Base-by-base conservation (phyloP, 2,888 invertebrate species). In the Heliconius hortense region DNA sequence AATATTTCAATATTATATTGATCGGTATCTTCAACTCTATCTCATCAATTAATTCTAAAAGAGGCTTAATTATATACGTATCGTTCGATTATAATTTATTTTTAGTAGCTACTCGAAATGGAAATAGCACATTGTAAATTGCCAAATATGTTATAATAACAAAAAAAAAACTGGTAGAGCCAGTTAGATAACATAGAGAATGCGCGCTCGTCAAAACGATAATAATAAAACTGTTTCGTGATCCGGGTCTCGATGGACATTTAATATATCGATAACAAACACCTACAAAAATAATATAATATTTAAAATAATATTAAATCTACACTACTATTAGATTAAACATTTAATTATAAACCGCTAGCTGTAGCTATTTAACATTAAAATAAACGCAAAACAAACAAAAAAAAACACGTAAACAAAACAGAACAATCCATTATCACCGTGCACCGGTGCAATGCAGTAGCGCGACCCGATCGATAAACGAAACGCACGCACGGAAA, bases 111-210 rank as follows among this genome's bases (percentile, higher is more conserved):
- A 71, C 43, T 39, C 39, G 60, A 71, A 60, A 39, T 71, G 60
- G 53, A 53, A 63, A 69, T 31, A 67, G 72, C 72, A 72, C 77
- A 72, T 66, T 74, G 79, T 76, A 81, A 82, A 83, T 84, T 81
- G 82, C 79, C 83, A 74, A 84, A 83, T 81, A 80, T 72, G 80
- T 79, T 83, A 81, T 79, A 80, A 79, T 76, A 77, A 72, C 80
- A 82, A 84, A 76, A 82, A 89, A 91, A 89, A 91, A 92, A 91
- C 91, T 87, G 83, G 91, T 87, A 83, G 76, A 88, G 84, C 90
- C 84, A 84, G 91, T 92, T 87, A 81, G 82, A 81, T 84, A 82
- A 85, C 82, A 79, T 82, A 79, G 84, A 86, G 89, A 89, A 89
- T 89, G 87, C 82, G 83, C 84, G 84, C 83, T 85, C 77, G 82